These are phyloP conservation scores for Pseudobourletiella spinata DNA, from an alignment of 1,140 invertebrate species.

Conservation along the genomic window DNA sequence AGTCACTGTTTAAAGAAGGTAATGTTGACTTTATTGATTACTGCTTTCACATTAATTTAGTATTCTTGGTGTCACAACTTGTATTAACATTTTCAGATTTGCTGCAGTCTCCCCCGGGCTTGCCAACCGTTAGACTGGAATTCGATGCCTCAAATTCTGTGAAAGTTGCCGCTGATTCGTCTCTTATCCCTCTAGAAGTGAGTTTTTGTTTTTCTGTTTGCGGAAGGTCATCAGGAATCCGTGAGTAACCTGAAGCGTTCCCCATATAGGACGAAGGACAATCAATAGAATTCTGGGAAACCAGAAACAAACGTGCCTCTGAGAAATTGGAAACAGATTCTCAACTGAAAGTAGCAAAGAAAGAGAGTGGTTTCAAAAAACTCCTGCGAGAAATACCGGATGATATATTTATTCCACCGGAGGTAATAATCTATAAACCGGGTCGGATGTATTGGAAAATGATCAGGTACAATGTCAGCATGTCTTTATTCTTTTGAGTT, in stretches of 20 bases:
- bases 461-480: too few relatives aligned
- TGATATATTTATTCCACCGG: constrained; percentile 1
- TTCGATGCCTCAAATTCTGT: constrained; percentile 2
- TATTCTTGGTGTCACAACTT: too few relatives aligned
- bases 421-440: not conserved
- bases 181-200: too few relatives aligned
- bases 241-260: too few relatives aligned
- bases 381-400: constrained; percentile 16
- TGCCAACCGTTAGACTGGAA: not conserved
- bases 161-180: too few relatives aligned
- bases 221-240: too few relatives aligned
- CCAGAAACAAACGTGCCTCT: too few relatives aligned
- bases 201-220: too few relatives aligned
- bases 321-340: constrained; percentile 2
- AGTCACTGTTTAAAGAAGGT: constrained; percentile 47
- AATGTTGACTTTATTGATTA: constrained; percentile 2
- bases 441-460: not conserved
- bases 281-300: constrained; percentile 23
- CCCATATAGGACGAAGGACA: not conserved
- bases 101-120: not conserved
- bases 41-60: not conserved
- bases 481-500: too few relatives aligned
- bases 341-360: constrained; percentile 13
- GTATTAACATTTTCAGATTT: too few relatives aligned
- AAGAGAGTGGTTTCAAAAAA: constrained; percentile 10